These are phyloP conservation scores for Myrmecobius fasciatus DNA, from an alignment of 2,113 vertebrate species.

Conservation along the genomic window DNA sequence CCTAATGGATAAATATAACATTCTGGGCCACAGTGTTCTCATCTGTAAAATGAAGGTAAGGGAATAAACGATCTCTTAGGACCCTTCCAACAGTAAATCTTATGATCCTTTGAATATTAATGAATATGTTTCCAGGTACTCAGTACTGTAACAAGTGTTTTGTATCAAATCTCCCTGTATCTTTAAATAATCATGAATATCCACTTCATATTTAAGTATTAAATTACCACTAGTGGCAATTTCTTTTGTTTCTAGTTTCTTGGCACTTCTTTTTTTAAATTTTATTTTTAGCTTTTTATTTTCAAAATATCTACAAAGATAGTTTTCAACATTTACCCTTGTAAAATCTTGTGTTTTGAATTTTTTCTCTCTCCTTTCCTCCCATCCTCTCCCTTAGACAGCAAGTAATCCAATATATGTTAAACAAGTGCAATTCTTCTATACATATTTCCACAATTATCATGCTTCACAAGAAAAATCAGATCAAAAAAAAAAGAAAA, in stretches of 20 bases:
- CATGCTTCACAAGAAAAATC: no score
- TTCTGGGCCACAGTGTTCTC: background rate
- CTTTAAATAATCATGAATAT: background rate
- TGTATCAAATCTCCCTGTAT: background rate
- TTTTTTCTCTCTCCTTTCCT: no score
- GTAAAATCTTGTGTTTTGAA: no score
- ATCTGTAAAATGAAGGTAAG: background rate
- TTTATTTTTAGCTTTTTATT: no score
- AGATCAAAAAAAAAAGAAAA: no score
- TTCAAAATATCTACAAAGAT: no score
- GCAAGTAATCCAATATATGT: no score
- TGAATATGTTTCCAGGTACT: background rate
- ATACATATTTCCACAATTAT: no score
- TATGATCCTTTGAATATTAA: background rate
- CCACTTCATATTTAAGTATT: background rate
- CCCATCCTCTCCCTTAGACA: no score
- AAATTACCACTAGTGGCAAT: background rate
- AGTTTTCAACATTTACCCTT: no score
- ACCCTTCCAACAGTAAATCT: background rate
- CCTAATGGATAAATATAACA: background rate
- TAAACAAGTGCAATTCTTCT: no score
- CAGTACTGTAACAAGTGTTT: background rate
- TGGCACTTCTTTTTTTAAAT: no score
- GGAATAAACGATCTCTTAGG: background rate
- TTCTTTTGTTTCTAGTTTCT: background rate